Base-by-base conservation (phyloP, 35 echinoderm and acorn worm species). In the Patiria miniata region DNA sequence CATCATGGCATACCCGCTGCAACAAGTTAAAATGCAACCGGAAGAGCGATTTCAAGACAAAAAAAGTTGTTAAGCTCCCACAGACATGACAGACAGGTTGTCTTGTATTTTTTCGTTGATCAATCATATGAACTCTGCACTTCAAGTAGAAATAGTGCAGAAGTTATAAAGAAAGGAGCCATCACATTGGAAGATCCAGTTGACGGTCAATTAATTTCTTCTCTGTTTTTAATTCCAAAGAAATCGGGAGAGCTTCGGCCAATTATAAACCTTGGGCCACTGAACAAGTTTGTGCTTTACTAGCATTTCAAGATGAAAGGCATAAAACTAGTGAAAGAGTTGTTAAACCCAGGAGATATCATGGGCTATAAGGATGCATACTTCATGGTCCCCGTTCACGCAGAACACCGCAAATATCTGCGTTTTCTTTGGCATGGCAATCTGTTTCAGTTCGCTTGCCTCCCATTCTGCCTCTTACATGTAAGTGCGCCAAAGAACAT, bases 221-320 rank as follows among this genome's bases (percentile, higher is more conserved):
- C 37, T n/a, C 10, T 73, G 12, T 47, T 47, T 47, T 47, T 47
- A 23, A 39, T 65, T 1, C 42, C 77, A 6, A 82, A 33, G 83
- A 44, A 37, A 37, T 36, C 18, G 23, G 83, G 83, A 12, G 82
- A 60, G 5, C 15, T 32, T 5, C 54, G 56, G 14, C 40, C 32
- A 68, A 26, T 58, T 5, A 28, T 69, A 23, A 69, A 69, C 33
- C 8, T 83, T 2, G 2, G 56, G 7, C 16, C 28, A 5, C 76
- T 87, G 54, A 87, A 87, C 32, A 42, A 81, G 69, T 77, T 37
- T 1, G 39, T 81, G 9, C 2, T 22, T 39, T 50, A 80, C 32
- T 37, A 87, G 33, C 86, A 81, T 36, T 87, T 87, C 77, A 87
- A 87, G 52, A 87, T 77, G 78, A 78, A 77, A 21, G 19, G 30